Evolutionary conservation across 2,113 vertebrate genomes (phyloP), one percentile per base, ranked within the genome.

Genomic region (Crypturellus undulatus): DNA sequence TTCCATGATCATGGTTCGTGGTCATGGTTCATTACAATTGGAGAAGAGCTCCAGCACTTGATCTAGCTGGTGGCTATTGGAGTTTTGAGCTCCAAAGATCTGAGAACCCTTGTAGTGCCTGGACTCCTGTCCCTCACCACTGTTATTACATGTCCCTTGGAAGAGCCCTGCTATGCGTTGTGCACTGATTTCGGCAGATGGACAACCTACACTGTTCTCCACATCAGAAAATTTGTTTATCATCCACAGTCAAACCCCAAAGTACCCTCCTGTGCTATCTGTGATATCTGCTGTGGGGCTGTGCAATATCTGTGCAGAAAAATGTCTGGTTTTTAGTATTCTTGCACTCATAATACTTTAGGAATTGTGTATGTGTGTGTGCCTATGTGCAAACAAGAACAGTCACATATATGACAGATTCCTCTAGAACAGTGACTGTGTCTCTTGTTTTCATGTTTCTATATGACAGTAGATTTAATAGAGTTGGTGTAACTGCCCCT

Each of bases 311-410:
- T 92, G 20, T 67, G 19, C 12, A 2, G 45, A 45, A 70, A 13
- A 2, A 10, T 19, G 3, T 17, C 43, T 51, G 28, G 2, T 13
- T 77, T 51, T 71, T 32, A 9, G 21, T 42, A 24, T 19, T 85
- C n/a, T 73, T 85, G 32, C 22, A 65, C 12, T 65, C 38, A 13
- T 2, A 17, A 18, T n/a, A 10, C 28, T 75, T 88, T 75, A 71
- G 42, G 60, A 92, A 64, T 75, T 26, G 49, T 0, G 9, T n/a
- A 2, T 2, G 9, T n/a, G 2, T 1, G 1, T 2, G 0, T 13
- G 38, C 26, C 20, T 34, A 14, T 14, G 34, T 71, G 32, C 69
- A 8, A 32, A 32, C n/a, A 83, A 78, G 78, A 62, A 0, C 10
- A 86, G 51, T 64, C 14, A 16, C 20, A 24, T 15, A 19, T 6